Evolutionary conservation across 2,797 vertebrate genomes (phyloP), one percentile per base, ranked within the genome.

Genomic region (Toxotes lorentzi): DNA sequence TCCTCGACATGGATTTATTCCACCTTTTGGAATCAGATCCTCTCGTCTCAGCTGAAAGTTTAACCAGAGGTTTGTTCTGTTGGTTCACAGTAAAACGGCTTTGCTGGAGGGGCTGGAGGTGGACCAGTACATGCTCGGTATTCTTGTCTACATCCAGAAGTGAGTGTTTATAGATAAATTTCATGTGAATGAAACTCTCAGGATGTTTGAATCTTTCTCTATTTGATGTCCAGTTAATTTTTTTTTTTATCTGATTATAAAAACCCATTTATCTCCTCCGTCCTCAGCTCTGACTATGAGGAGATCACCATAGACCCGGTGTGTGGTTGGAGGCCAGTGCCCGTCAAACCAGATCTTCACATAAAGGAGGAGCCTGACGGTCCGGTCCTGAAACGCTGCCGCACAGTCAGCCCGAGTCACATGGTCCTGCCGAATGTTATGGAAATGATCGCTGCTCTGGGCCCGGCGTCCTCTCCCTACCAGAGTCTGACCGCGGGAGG

Each of bases 301-400:
- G 98, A 99, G 95, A 98, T 99, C 92, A 99, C 98, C 89, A 99
- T 99, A 0, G 98, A 98, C 93, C 98, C 98, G 0, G 95, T 96
- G 5, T 99, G 98, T 75, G 97, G 97, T 79, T 99, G 98, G 98
- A 97, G 97, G 80, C 97, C 97, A 0, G 98, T 99, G 19, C 97
- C 98, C 0, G 87, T 99, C 65, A 99, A 98, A 86, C 97, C 98
- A 0, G 98, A 99, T 17, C 53, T 97, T 24, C 97, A 97, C 23
- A 73, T 97, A 78, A 99, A 99, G 88, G 98, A 99, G 82, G 98
- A 99, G 76, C 92, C 96, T 0, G 98, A 99, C 0, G 98, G 97
- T 7, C 98, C 98, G 0, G 95, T 90, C 0, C 93, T 97, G 84
- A 99, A 99, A 66, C 96, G 97, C 76, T 99, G 97, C 86, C 96